Base-by-base conservation (phyloP, 1,140 invertebrate species). In the Ceratosolen fusciceps region DNA sequence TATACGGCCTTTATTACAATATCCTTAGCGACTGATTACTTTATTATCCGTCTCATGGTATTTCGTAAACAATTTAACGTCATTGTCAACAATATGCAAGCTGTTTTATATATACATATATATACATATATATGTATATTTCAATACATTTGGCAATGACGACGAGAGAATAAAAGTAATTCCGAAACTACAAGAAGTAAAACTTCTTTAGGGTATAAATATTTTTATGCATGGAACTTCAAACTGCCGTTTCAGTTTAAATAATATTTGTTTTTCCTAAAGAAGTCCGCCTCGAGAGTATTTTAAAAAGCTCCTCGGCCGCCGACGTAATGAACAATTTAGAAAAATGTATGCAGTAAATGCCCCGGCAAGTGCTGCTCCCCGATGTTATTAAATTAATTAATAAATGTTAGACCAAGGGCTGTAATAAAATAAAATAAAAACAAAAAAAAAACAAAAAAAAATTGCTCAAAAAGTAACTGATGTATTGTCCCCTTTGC, bases 401-500 rank as follows among this genome's bases (percentile, higher is more conserved):
- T 71, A 77, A 58, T 72, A 72, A 78, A 54, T 58, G 43, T 31
- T 43, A 24, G 4, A 21, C 24, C 2, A 52, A 78, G 29, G 19
- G 19, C 39, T 12, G 43, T 56, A 60, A 78, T 58, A 72, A 78
- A n/a, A n/a, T n/a, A n/a, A n/a, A n/a, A n/a, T n/a, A n/a, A n/a
- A n/a, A n/a, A n/a, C n/a, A n/a, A n/a, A n/a, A n/a, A n/a, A n/a
- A n/a, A n/a, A n/a, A n/a, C n/a, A n/a, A n/a, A n/a, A n/a, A n/a
- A n/a, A 78, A 78, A 73, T 73, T 65, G 58, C 68, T 21, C 29
- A n/a, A 70, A 56, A 67, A 67, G 67, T 52, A 67, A 54, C 43
- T 12, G 21, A 74, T 47, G 47, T 49, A 52, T 49, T 76, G 16
- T 77, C n/a, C 47, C 9, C n/a, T 52, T n/a, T 37, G 70, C 70